phyloP scores from a whole-genome alignment of 2,113 vertebrate genomes.

The Mormoops blainvillei region DNA sequence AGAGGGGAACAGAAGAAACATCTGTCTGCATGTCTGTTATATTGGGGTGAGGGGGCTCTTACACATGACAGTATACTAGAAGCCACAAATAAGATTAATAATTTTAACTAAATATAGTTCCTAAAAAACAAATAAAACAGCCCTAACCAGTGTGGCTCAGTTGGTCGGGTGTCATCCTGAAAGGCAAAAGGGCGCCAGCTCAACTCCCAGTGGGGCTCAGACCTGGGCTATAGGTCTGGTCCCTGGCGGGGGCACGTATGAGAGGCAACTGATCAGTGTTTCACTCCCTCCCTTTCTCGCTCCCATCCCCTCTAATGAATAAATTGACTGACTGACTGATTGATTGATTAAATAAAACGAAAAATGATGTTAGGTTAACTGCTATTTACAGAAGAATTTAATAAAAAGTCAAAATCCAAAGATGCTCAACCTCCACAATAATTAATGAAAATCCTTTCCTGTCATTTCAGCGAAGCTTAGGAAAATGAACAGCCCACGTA shows the following conservation, averaged over 20 bases:
- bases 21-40: fast-evolving
- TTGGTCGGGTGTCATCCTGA: no score
- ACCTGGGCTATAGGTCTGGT: no score
- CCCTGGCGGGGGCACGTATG: no score
- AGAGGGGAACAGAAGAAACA: not conserved
- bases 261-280: no score
- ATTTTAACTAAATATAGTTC: not conserved
- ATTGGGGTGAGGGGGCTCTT: not conserved
- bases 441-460: not conserved
- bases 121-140: not conserved
- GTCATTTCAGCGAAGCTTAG: not conserved
- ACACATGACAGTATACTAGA: not conserved
- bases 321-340: no score
- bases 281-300: no score
- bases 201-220: no score
- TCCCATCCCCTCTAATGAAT: no score
- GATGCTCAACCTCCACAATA: not conserved
- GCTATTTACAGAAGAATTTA: not conserved
- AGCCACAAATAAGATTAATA: not conserved
- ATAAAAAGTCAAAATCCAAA: not conserved
- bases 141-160: no score
- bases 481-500: not conserved
- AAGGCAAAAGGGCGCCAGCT: no score
- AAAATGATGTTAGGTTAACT: not conserved
- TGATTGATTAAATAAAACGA: not conserved